phyloP scores from a whole-genome alignment of 2,113 vertebrate species.

The Bungarus multicinctus region DNA sequence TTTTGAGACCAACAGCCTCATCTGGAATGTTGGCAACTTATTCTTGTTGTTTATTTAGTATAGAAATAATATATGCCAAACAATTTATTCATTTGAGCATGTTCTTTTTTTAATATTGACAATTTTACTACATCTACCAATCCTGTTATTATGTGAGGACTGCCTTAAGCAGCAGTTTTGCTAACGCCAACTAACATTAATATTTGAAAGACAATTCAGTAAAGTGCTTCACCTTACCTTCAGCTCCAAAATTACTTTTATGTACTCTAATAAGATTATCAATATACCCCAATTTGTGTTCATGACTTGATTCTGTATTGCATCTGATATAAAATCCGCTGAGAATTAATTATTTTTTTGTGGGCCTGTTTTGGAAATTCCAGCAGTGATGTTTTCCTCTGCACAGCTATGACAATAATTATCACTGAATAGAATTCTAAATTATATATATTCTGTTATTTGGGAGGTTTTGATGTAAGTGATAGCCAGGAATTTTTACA shows the following conservation, averaged over 20 bases:
- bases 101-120: constrained; percentile 14
- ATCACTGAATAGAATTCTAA: neutral
- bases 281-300: neutral
- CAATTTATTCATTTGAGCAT: too few species aligned
- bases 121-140: neutral
- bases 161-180: neutral
- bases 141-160: neutral
- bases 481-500: constrained; percentile 10
- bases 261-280: neutral
- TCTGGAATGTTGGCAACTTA: neutral
- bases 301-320: neutral
- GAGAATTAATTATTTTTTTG: neutral
- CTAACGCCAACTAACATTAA: neutral
- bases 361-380: neutral
- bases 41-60: neutral
- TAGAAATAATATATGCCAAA: neutral
- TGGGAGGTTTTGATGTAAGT: neutral
- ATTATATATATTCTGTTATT: neutral
- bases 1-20: neutral
- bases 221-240: constrained; percentile 1
- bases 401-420: neutral
- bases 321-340: constrained; percentile 17
- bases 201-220: neutral
- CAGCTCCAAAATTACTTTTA: neutral
- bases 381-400: neutral